Conservation (phyloP, 2,888 invertebrate genomes). For the Lissonota sp. region DNA sequence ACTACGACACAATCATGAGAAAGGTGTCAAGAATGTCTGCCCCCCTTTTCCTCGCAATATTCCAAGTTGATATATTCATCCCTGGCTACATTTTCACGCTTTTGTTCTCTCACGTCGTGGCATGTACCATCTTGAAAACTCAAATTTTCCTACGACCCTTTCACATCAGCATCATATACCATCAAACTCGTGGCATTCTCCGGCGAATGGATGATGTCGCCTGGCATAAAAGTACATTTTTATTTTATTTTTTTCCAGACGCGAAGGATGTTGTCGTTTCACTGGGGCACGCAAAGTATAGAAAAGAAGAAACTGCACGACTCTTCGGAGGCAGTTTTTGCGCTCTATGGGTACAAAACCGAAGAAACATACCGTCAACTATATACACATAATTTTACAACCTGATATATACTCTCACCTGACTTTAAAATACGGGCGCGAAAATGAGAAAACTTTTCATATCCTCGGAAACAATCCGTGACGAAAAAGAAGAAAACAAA, state of each 20-base stretch:
- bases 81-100: neutral
- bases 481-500: conserved; percentile 33
- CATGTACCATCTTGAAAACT: conserved; percentile 13
- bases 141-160: conserved; percentile 56
- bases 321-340: neutral
- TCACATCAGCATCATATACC: conserved; percentile 64
- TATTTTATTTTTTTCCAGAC: conserved; percentile 28
- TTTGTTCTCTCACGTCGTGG: conserved; percentile 26
- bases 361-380: neutral
- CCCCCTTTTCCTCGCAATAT: conserved; percentile 25
- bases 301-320: conserved; percentile 8
- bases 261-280: conserved; percentile 22
- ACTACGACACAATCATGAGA: conserved; percentile 51
- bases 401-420: neutral
- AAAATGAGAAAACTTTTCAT: conserved; percentile 59
- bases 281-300: neutral
- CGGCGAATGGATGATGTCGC: conserved; percentile 60
- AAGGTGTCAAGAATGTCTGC: conserved; percentile 38
- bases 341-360: neutral
- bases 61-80: conserved; percentile 37
- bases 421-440: neutral
- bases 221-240: conserved; percentile 59
- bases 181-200: conserved; percentile 61
- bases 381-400: too few relatives aligned
- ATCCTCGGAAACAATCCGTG: conserved; percentile 28